Evolutionary conservation across 2,113 vertebrate species (phyloP).

Genomic region (Microtus oregoni): DNA sequence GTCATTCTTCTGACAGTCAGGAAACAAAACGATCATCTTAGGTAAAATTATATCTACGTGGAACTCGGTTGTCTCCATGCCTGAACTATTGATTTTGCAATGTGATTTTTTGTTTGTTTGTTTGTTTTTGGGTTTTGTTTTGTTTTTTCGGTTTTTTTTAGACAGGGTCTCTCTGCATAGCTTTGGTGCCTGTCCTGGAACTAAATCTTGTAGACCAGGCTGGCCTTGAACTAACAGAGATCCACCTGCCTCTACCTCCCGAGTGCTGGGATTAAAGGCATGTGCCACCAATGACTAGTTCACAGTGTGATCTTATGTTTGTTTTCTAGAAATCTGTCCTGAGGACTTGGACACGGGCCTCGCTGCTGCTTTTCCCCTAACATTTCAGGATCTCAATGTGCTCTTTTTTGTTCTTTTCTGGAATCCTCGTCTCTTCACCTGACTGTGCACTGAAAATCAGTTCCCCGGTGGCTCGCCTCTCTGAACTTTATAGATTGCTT

Average conservation of each 20-base stretch:
- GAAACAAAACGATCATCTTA: background rate
- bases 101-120: background rate
- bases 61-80: background rate
- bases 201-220: no score
- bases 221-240: no score
- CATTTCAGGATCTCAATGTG: background rate
- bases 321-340: background rate
- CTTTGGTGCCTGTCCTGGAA: no score
- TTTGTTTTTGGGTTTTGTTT: no score
- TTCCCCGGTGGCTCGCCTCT: background rate
- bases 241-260: no score
- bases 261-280: no score
- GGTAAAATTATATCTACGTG: background rate
- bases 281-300: no score
- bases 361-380: background rate
- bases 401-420: background rate
- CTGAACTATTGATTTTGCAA: background rate
- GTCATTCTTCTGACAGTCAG: background rate
- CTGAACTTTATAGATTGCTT: background rate
- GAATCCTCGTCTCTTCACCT: background rate
- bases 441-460: background rate
- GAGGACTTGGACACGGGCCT: background rate
- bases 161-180: no score
- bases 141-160: no score
- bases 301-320: background rate